These are phyloP conservation scores for Pseudochaenichthys georgianus DNA, from an alignment of 2,797 vertebrate genomes.

Conservation along the genomic window DNA sequence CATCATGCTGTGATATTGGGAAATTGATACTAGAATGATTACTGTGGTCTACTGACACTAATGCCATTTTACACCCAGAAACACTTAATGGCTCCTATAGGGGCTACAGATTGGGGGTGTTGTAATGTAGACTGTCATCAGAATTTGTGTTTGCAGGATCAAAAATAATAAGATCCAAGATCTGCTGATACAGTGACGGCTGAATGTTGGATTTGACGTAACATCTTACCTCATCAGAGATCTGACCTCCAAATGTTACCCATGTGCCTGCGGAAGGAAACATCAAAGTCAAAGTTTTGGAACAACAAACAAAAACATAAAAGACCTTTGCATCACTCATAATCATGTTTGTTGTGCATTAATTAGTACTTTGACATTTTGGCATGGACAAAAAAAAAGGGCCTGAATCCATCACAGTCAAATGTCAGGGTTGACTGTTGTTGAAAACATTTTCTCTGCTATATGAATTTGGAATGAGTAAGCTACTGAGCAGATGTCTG, in stretches of 20 bases:
- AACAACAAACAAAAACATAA: slow-evolving; percentile 22
- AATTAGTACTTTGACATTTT: slow-evolving; percentile 55
- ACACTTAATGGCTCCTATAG: slow-evolving; percentile 24
- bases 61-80: slow-evolving; percentile 38
- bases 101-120: slow-evolving; percentile 2
- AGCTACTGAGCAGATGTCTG: background rate
- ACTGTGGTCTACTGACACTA: slow-evolving; percentile 10
- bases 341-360: slow-evolving; percentile 22
- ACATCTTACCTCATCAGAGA: slow-evolving; percentile 95
- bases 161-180: slow-evolving; percentile 23
- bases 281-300: slow-evolving; percentile 39
- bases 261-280: slow-evolving; percentile 90
- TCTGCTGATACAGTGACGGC: slow-evolving; percentile 9
- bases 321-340: background rate
- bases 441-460: slow-evolving; percentile 13
- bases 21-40: slow-evolving; percentile 32
- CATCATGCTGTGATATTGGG: slow-evolving; percentile 15
- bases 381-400: slow-evolving; percentile 28
- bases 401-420: slow-evolving; percentile 38
- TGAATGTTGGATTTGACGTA: slow-evolving; percentile 35
- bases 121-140: slow-evolving; percentile 18
- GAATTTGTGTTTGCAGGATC: slow-evolving; percentile 16
- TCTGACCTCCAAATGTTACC: slow-evolving; percentile 98
- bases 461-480: slow-evolving; percentile 3
- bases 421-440: slow-evolving; percentile 54